Conservation (phyloP, 2,888 invertebrate species). For the Drosophila pegasa region DNA sequence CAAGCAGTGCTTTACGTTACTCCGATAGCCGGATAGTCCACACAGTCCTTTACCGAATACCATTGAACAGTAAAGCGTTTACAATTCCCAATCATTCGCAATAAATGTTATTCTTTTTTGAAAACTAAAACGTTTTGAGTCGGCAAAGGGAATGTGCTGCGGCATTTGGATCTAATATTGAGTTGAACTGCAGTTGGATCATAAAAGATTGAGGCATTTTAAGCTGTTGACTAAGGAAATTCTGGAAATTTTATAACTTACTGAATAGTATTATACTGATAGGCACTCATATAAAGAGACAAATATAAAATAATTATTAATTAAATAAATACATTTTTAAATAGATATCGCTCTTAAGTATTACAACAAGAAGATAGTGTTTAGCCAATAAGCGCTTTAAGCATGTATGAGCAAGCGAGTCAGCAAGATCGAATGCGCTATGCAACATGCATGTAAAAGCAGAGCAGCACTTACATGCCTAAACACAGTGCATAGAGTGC, state of each 20-base stretch:
- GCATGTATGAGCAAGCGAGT: background rate
- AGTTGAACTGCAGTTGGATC: background rate
- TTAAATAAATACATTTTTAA: background rate
- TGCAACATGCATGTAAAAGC: background rate
- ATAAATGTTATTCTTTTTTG: background rate
- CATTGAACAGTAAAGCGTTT: background rate
- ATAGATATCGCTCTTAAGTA: background rate
- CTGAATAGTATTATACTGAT: too few species aligned
- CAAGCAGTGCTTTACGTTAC: slow-evolving; percentile 30
- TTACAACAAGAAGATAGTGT: too few species aligned
- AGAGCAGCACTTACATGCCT: background rate
- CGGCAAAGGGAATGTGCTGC: background rate
- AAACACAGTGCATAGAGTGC: background rate
- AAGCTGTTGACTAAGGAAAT: background rate
- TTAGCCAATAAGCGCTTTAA: background rate
- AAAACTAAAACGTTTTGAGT: background rate
- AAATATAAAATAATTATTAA: background rate
- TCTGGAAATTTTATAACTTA: too few species aligned
- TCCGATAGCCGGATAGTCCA: slow-evolving; percentile 1
- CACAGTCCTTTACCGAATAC: slow-evolving; percentile 4
- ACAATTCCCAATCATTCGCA: background rate
- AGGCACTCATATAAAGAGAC: too few species aligned
- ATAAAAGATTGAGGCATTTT: background rate
- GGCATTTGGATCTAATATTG: background rate
- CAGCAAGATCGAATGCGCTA: background rate